Evolutionary conservation across 2,113 vertebrate genomes (phyloP), one percentile per base, ranked within the genome.

Genomic region (Protomyctophum bolini): DNA sequence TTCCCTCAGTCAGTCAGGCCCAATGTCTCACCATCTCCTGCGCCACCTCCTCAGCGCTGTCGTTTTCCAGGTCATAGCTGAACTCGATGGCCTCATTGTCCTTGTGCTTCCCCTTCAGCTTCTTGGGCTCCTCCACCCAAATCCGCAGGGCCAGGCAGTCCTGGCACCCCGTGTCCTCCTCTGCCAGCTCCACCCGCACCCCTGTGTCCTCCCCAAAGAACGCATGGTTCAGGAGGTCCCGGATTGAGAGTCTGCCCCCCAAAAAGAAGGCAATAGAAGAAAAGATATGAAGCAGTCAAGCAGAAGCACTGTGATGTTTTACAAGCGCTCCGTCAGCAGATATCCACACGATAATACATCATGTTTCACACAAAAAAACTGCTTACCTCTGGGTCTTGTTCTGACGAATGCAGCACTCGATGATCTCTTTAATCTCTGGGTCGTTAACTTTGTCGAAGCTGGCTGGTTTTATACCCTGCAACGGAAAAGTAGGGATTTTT

Each of bases 71-170:
- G 87, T 97, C 91, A 46, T 98, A 98, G 87, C 95, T 97, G 88
- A 98, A 97, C 88, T 98, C 97, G n/a, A 98, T 97, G 85, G 97
- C 97, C 83, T 98, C 97, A 1, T 98, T 98, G 84, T 98, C 97
- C 87, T 98, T 98, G 90, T 98, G 95, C 58, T 98, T 98, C 28
- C 97, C 97, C 88, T 98, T 98, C 59, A 98, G 84, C 68, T 97
- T 98, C 82, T 97, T 98, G 62, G 97, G 96, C 1, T 98, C 97
- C 77, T 98, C 97, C 62, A 98, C 97, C 95, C 97, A 96, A 58
- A 98, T 95, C 12, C 97, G 90, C 10, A 98, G 91, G 10, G 95
- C 96, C 76, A 98, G 76, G 21, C 93, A 95, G 10, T 94, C 86
- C 69, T 94, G 93, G 51, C 11, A 60, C 12, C 92, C 95, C 0